phyloP scores from a whole-genome alignment of 92 coral and sea anemone genomes.

The Epizoanthus stellaris region DNA sequence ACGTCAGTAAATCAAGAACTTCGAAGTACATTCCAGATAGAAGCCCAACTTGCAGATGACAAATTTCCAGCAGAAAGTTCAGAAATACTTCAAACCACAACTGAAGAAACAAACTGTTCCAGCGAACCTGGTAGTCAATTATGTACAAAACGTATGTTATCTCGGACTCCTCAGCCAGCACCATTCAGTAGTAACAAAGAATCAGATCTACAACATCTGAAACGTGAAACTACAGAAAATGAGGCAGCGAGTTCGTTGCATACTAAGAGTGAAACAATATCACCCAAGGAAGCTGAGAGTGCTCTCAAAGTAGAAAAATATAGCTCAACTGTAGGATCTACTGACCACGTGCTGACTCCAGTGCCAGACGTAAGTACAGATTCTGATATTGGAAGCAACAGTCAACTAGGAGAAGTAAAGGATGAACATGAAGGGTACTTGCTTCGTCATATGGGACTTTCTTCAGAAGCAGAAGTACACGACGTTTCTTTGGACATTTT shows the following conservation, averaged over 20 bases:
- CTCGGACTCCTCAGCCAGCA: background rate
- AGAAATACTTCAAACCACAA: background rate
- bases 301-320: background rate
- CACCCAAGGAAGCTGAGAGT: background rate
- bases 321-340: background rate
- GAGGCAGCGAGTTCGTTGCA: background rate
- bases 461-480: background rate
- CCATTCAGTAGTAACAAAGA: background rate
- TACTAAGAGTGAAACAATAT: background rate
- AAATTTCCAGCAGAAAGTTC: background rate
- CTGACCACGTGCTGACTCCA: background rate
- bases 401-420: background rate
- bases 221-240: background rate
- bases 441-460: background rate
- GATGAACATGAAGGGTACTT: background rate
- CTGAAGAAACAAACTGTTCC: background rate
- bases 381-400: background rate
- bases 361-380: background rate
- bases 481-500: no score
- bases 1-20: background rate
- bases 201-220: background rate
- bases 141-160: background rate
- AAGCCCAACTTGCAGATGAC: background rate
- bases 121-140: background rate
- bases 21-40: background rate